Conservation (phyloP, 2,113 vertebrate genomes). For the Mirza zaza region DNA sequence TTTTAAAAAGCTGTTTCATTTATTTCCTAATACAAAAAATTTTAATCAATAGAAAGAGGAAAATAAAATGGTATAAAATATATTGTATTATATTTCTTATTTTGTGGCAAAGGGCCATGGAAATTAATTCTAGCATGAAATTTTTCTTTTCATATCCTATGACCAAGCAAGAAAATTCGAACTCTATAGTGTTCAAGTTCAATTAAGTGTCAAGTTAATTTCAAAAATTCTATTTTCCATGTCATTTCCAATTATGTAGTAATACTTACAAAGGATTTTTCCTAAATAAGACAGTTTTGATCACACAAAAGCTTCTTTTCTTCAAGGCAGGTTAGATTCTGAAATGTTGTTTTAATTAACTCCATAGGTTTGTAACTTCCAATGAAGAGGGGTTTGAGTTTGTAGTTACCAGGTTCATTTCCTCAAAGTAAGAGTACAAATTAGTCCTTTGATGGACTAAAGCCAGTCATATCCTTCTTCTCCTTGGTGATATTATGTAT, state of each 20-base stretch:
- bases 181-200: neutral
- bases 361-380: neutral
- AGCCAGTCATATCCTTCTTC: neutral
- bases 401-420: neutral
- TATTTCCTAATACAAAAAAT: conserved; percentile 30
- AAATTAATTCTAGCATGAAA: conserved; percentile 24
- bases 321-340: neutral
- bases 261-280: conserved; percentile 21
- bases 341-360: conserved; percentile 37
- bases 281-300: conserved; percentile 10
- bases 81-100: neutral
- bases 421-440: neutral
- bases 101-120: neutral
- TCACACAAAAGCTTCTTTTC: neutral
- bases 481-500: neutral
- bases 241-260: neutral
- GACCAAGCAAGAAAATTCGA: conserved; percentile 34
- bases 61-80: conserved; percentile 12
- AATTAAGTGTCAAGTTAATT: neutral
- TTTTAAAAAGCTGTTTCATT: neutral
- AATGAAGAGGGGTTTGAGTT: neutral
- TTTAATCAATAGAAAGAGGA: neutral
- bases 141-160: conserved; percentile 6
- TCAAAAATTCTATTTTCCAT: conserved; percentile 44
- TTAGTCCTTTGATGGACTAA: neutral